These are phyloP conservation scores for Mus pahari DNA, from an alignment of 2,113 vertebrate genomes.

Conservation along the genomic window DNA sequence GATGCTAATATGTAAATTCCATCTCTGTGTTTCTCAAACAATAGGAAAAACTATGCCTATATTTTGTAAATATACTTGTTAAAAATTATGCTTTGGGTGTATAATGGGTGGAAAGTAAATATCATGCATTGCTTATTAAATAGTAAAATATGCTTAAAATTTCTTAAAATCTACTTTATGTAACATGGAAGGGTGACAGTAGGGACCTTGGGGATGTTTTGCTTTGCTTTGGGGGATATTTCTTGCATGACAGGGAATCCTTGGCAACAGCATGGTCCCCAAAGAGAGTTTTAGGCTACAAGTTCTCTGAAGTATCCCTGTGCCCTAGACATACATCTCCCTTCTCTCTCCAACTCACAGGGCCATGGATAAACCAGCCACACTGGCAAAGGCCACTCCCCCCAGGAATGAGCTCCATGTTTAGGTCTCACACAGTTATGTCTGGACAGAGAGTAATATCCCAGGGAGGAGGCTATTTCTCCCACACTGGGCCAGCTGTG, in stretches of 20 bases:
- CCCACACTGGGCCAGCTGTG: background rate
- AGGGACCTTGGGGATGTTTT: background rate
- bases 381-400: background rate
- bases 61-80: background rate
- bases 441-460: background rate
- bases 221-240: background rate
- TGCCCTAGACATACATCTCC: background rate
- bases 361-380: background rate
- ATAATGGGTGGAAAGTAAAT: slow-evolving; percentile 40
- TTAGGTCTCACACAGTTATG: background rate
- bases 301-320: background rate
- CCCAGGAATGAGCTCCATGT: background rate
- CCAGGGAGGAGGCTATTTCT: background rate
- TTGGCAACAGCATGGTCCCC: background rate
- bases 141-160: background rate
- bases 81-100: slow-evolving; percentile 32
- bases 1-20: background rate
- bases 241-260: background rate
- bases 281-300: background rate
- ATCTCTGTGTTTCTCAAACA: slow-evolving; percentile 38
- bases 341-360: background rate
- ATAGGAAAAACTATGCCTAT: background rate
- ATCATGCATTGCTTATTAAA: background rate
- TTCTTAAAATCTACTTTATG: slow-evolving; percentile 23
- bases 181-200: slow-evolving; percentile 1